Evolutionary conservation across 2,888 invertebrate species (phyloP), one percentile per base, ranked within the genome.

Genomic region (Agonum fuliginosum): DNA sequence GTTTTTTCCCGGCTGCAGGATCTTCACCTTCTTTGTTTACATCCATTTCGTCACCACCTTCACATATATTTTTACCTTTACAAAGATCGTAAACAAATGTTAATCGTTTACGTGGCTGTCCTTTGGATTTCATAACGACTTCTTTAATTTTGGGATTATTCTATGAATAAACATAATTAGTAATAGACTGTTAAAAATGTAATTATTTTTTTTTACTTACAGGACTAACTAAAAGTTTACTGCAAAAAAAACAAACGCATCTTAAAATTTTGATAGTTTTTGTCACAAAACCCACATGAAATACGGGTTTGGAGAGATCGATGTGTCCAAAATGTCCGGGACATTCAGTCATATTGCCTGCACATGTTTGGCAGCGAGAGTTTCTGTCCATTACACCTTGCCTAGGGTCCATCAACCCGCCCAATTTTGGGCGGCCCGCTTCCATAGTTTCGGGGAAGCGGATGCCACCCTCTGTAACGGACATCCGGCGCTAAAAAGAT

Each of bases 321-420:
- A 99, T 95, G 86, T 99, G 99, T 2, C 98, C 99, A 88, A 99
- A 99, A 87, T 99, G 99, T 1, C 99, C 99, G 1, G 99, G 98
- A 86, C 99, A 99, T 87, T 99, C 98, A 0, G 97, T 96, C 95
- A 98, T 97, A 84, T 97, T 98, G 54, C 99, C 96, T 79, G 98
- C 97, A 86, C 98, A 98, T 0, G 98, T 98, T 86, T 97, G 97
- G 84, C 98, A 98, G 78, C 97, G 90, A 1, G 97, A 96, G 83
- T 92, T 93, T 81, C 98, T 91, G 86, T 99, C 99, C 48, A 98
- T 96, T 78, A 98, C 98, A 83, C 99, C 99, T 88, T 99, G 99
- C 74, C 99, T 90, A 0, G 99, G 99, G 87, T 99, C 99, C 99
- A 99, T 99, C 80, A 99, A 92, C 27, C 99, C 99, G 0, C 98